phyloP scores from a whole-genome alignment of 2,888 invertebrate species.

The Euspilapteryx auroguttella region DNA sequence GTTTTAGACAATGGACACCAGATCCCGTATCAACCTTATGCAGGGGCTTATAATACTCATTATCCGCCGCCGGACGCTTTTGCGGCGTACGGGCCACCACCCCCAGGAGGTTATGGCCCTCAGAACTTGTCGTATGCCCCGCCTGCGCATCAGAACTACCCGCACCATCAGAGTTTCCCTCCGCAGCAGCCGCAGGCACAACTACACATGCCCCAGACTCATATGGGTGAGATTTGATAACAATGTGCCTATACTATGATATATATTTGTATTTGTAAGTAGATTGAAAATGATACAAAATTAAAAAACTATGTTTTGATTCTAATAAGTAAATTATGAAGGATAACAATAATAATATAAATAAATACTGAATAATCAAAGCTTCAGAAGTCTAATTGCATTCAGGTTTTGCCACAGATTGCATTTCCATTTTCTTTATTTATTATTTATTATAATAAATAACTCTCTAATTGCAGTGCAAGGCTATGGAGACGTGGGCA shows the following conservation, averaged over 20 bases:
- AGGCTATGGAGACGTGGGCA: slow-evolving; percentile 42
- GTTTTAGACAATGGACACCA: slow-evolving; percentile 55
- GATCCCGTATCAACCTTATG: slow-evolving; percentile 54
- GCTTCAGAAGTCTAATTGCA: too few species aligned
- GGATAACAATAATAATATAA: too few species aligned
- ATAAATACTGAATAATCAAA: too few species aligned
- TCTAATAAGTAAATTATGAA: too few species aligned
- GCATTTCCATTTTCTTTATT: too few species aligned
- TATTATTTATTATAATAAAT: too few species aligned
- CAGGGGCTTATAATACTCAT: slow-evolving; percentile 53
- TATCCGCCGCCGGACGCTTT: slow-evolving; percentile 54
- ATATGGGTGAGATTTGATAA: slow-evolving; percentile 32
- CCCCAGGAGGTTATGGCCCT: slow-evolving; percentile 48
- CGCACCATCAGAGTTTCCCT: slow-evolving; percentile 50
- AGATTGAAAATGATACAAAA: too few species aligned
- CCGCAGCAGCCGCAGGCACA: slow-evolving; percentile 46
- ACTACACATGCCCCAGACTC: slow-evolving; percentile 47
- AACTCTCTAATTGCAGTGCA: slow-evolving; percentile 29
- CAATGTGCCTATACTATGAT: too few species aligned
- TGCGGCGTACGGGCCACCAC: slow-evolving; percentile 49
- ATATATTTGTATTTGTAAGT: slow-evolving; percentile 6
- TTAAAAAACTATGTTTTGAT: too few species aligned
- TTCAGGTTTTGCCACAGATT: too few species aligned
- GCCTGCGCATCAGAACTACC: slow-evolving; percentile 54
- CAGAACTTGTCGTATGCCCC: slow-evolving; percentile 53